Percentiles rank a stretch among this genome's conserved stretches.
Conservation (phyloP, 2,888 invertebrate species). For the Fragum fragum region DNA sequence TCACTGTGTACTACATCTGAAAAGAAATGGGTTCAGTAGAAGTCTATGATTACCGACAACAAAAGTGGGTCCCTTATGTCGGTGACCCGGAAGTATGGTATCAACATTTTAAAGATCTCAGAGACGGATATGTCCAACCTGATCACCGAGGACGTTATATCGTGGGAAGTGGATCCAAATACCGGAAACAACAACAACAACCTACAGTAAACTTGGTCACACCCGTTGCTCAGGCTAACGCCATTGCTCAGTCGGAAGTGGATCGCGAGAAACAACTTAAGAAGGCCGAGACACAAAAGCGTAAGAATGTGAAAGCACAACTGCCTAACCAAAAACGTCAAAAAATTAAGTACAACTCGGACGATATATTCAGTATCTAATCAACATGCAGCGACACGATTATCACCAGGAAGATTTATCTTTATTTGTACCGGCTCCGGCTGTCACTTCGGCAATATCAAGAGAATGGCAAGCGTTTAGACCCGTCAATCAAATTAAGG, state of each 20-base stretch:
- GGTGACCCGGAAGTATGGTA: conserved; percentile 37
- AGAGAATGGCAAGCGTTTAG: conserved; percentile 50
- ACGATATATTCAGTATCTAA: background rate
- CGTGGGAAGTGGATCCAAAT: conserved; percentile 22
- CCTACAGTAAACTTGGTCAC: conserved; percentile 36
- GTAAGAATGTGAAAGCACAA: conserved; percentile 7
- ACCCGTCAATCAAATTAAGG: conserved; percentile 42
- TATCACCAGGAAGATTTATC: conserved; percentile 37
- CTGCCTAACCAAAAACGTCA: background rate
- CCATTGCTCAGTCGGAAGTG: conserved; percentile 47
- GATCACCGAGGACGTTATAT: conserved; percentile 38
- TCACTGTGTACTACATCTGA: conserved; percentile 41
- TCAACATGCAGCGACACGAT: conserved; percentile 8
- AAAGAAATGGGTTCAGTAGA: conserved; percentile 47
- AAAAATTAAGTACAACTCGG: background rate
- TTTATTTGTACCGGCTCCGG: conserved; percentile 30
- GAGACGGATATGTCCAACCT: conserved; percentile 27
- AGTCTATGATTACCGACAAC: conserved; percentile 34
- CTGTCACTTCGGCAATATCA: conserved; percentile 31
- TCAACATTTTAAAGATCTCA: conserved; percentile 30
- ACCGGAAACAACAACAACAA: background rate
- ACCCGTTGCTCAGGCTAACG: conserved; percentile 42
- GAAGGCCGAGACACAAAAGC: conserved; percentile 18
- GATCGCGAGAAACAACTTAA: conserved; percentile 26
- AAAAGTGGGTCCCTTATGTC: conserved; percentile 40